Evolutionary conservation across 2,888 invertebrate genomes (phyloP), one percentile per base, ranked within the genome.

Genomic region (Panopea generosa): DNA sequence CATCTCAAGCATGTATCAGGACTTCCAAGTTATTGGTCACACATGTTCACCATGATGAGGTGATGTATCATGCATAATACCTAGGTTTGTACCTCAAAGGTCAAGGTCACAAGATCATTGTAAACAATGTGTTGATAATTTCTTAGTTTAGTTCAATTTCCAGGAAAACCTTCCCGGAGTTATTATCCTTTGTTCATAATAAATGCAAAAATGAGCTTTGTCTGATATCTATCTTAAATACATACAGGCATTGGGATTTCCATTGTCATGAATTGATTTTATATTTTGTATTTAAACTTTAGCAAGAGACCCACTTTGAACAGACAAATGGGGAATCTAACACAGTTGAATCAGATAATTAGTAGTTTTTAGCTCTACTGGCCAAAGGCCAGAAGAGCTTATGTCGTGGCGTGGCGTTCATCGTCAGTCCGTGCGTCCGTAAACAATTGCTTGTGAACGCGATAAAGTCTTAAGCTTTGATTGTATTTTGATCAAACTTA

Each of bases 1-100:
- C 40, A 40, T 40, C 40, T 40, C 40, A 40, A 40, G 40, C 40
- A 40, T 40, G n/a, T n/a, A n/a, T n/a, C n/a, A n/a, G n/a, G n/a
- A n/a, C n/a, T n/a, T 40, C 7, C 16, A 11, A 40, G 40, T 40
- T 7, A 40, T 40, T 40, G 40, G 16, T 7, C 40, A 40, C 40
- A 40, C 40, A 40, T 40, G 40, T 40, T 40, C 40, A 40, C 40
- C 16, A 40, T 40, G 40, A 40, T 40, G 16, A 40, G 40, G 40
- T 40, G 40, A 40, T 40, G 40, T 40, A 40, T 40, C 7, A 40
- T 40, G 40, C 40, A 40, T 16, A 40, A 40, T 40, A 40, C 40
- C 40, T 40, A 40, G 40, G 40, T 40, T 40, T 40, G 40, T 40
- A 40, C 40, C 40, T n/a, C 40, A 40, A 40, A 40, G 40, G 40